These are phyloP conservation scores for Aleiodes sp. DNA, from an alignment of 1,140 invertebrate genomes.

Conservation along the genomic window DNA sequence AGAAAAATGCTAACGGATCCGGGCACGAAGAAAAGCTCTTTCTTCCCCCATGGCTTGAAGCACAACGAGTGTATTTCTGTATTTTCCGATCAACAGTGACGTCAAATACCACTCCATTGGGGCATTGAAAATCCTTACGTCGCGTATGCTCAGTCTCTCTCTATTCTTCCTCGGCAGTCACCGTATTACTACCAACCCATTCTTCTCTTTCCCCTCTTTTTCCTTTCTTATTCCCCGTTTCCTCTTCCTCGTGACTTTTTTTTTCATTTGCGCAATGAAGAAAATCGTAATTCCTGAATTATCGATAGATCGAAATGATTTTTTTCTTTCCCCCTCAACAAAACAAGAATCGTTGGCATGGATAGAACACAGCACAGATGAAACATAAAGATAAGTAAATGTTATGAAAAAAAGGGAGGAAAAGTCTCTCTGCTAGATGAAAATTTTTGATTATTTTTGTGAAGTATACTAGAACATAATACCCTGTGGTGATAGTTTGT, in stretches of 20 bases:
- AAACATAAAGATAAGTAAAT: no score
- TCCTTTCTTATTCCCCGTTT: neutral
- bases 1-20: constrained; percentile 2
- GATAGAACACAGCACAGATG: no score
- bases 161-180: constrained; percentile 12
- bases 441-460: neutral
- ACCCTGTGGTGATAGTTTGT: neutral
- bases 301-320: neutral
- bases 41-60: neutral
- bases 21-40: neutral
- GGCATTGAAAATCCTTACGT: constrained; percentile 18
- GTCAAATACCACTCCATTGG: constrained; percentile 18
- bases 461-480: neutral
- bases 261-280: neutral
- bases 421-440: neutral
- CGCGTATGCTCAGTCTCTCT: constrained; percentile 17
- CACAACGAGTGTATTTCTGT: constrained; percentile 9
- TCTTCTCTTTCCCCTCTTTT: neutral
- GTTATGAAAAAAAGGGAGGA: no score
- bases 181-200: neutral
- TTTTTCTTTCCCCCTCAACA: no score
- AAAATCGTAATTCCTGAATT: neutral
- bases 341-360: no score
- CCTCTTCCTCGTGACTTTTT: neutral
- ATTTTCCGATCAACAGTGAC: constrained; percentile 20